A percentile compares a stretch with the other conserved stretches of the same genome.
phyloP scores from a whole-genome alignment of 2,888 invertebrate genomes.

The Pycnomerus fuliginosus region DNA sequence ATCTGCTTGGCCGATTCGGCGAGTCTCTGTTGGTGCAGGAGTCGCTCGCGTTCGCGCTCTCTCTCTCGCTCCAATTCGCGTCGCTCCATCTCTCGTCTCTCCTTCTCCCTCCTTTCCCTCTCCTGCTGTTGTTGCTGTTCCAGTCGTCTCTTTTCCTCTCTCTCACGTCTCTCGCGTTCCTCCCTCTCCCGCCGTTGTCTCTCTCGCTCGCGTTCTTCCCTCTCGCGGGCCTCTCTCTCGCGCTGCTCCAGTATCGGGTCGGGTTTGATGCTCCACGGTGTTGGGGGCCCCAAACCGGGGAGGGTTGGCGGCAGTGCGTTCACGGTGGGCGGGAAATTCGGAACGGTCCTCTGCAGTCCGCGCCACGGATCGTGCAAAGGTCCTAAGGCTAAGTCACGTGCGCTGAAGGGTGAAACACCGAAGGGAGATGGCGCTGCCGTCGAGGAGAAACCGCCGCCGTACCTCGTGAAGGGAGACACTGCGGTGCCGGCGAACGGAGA shows the following conservation, averaged over 20 bases:
- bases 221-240: conserved; percentile 63
- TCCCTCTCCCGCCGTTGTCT: conserved; percentile 58
- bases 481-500: conserved; percentile 58
- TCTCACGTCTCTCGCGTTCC: conserved; percentile 61
- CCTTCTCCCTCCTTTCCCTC: conserved; percentile 57
- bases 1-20: conserved; percentile 54
- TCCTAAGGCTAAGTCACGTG: conserved; percentile 51
- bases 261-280: conserved; percentile 66
- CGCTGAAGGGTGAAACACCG: conserved; percentile 65
- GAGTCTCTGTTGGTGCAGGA: conserved; percentile 59
- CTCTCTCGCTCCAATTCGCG: conserved; percentile 58
- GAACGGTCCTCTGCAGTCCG: conserved; percentile 63
- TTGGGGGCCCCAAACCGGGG: conserved; percentile 46
- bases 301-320: conserved; percentile 54
- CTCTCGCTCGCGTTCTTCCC: conserved; percentile 60
- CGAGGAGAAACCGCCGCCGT: conserved; percentile 57
- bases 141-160: conserved; percentile 54
- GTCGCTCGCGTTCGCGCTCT: conserved; percentile 59
- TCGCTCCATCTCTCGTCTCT: conserved; percentile 58
- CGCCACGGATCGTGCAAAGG: conserved; percentile 69
- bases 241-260: conserved; percentile 61
- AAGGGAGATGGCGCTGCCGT: conserved; percentile 63
- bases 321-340: conserved; percentile 56
- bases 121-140: conserved; percentile 51
- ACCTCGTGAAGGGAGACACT: conserved; percentile 80